A percentile compares a stretch with the other conserved stretches of the same genome.
Evolutionary conservation across 1,140 invertebrate species (phyloP).

Genomic region (Helicorthomorpha holstii): DNA sequence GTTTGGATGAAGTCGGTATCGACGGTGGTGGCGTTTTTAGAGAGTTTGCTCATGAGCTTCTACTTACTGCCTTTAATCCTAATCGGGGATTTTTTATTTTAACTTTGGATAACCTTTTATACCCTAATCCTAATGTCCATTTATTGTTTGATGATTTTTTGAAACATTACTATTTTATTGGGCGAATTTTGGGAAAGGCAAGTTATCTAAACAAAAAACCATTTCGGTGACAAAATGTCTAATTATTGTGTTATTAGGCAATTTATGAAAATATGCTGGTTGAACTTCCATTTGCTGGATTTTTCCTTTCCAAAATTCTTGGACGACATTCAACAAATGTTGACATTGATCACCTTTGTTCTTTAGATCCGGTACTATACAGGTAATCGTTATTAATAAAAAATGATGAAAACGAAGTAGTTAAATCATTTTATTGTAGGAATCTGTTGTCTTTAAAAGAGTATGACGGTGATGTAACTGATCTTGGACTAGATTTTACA

Average conservation of each 20-base stretch:
- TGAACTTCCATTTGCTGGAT: conserved; percentile 82
- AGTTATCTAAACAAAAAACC: neutral
- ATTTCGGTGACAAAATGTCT: neutral
- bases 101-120: conserved; percentile 81
- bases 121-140: conserved; percentile 84
- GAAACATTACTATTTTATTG: conserved; percentile 90
- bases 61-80: conserved; percentile 92
- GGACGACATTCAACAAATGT: conserved; percentile 53
- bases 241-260: conserved; percentile 34
- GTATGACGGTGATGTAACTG: conserved; percentile 37
- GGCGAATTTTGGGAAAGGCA: conserved; percentile 83
- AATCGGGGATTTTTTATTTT: conserved; percentile 86
- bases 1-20: conserved; percentile 84
- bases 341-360: conserved; percentile 83
- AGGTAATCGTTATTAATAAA: conserved; percentile 23
- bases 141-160: conserved; percentile 65
- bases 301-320: conserved; percentile 75
- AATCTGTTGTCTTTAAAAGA: conserved; percentile 77
- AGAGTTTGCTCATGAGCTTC: conserved; percentile 75
- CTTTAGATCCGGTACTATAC: conserved; percentile 80
- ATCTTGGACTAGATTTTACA: conserved; percentile 72
- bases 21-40: conserved; percentile 82
- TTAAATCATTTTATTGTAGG: conserved; percentile 24
- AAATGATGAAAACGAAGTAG: neutral
- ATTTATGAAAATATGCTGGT: conserved; percentile 89